Conservation (phyloP, 2,888 invertebrate species). For the Mythimna impura region DNA sequence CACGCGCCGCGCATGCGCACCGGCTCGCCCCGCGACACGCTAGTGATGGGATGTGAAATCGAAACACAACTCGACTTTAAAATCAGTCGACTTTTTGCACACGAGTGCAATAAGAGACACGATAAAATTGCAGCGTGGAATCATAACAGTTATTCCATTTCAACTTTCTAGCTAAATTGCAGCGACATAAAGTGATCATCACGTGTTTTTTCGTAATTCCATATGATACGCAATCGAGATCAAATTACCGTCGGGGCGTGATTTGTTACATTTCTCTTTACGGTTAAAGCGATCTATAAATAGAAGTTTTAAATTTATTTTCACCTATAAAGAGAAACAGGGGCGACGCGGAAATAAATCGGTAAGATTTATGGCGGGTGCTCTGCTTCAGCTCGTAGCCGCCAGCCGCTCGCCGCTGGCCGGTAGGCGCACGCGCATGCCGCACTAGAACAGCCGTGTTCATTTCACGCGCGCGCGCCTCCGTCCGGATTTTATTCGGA, state of each 20-base stretch:
- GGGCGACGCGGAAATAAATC: slow-evolving; percentile 82
- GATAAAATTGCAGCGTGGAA: slow-evolving; percentile 74
- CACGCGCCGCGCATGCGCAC: slow-evolving; percentile 87
- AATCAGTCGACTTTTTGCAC: slow-evolving; percentile 84
- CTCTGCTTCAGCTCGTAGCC: slow-evolving; percentile 69
- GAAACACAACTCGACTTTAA: slow-evolving; percentile 81
- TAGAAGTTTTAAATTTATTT: slow-evolving; percentile 78
- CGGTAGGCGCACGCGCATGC: slow-evolving; percentile 66
- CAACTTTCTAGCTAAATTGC: slow-evolving; percentile 79
- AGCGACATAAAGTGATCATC: slow-evolving; percentile 63
- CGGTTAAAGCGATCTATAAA: slow-evolving; percentile 75
- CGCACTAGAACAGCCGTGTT: slow-evolving; percentile 70
- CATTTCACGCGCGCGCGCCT: slow-evolving; percentile 85
- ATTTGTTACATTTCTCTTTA: slow-evolving; percentile 79
- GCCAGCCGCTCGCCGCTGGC: slow-evolving; percentile 40
- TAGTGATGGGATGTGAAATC: slow-evolving; percentile 89
- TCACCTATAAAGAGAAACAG: slow-evolving; percentile 80
- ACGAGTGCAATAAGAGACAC: slow-evolving; percentile 75
- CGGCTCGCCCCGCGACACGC: slow-evolving; percentile 80
- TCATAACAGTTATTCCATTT: slow-evolving; percentile 78
- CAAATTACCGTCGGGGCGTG: slow-evolving; percentile 61
- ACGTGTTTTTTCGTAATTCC: slow-evolving; percentile 66
- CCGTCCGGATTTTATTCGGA: slow-evolving; percentile 80
- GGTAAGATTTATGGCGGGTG: slow-evolving; percentile 79
- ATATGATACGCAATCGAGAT: slow-evolving; percentile 64